A percentile compares a stretch with the other conserved stretches of the same genome.
Evolutionary conservation across 2,113 vertebrate genomes (phyloP).

Genomic region (Fulmarus glacialis): DNA sequence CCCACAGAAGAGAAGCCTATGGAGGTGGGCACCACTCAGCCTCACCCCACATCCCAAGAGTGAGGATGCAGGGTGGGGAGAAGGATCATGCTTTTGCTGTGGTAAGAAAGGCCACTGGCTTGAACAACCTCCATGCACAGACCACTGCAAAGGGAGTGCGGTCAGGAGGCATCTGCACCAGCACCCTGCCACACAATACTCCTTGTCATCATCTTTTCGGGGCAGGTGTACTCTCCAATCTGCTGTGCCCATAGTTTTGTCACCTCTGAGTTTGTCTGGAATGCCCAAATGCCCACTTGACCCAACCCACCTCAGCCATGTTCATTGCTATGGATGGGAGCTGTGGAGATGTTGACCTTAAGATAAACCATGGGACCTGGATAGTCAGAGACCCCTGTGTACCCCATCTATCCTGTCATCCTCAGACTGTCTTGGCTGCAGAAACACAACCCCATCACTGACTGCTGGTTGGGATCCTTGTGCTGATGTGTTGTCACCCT

Average conservation of each 20-base stretch:
- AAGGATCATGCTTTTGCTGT: background rate
- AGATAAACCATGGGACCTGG: background rate
- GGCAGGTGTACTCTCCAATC: background rate
- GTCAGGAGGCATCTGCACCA: background rate
- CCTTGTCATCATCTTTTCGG: fast-evolving
- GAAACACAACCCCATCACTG: background rate
- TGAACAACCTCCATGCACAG: background rate
- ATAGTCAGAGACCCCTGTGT: background rate
- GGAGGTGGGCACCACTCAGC: background rate
- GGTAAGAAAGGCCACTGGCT: background rate
- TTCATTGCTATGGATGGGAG: background rate
- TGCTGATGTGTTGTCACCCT: background rate
- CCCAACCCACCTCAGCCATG: fast-evolving
- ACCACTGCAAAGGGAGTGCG: background rate
- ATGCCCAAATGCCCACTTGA: background rate
- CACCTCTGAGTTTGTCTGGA: background rate
- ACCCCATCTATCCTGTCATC: fast-evolving
- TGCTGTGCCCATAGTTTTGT: background rate
- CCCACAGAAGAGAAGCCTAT: background rate
- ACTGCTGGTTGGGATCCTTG: background rate
- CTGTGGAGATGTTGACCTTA: background rate
- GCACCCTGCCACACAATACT: background rate
- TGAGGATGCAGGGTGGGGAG: fast-evolving
- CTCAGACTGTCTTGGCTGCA: background rate
- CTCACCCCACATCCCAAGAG: background rate